phyloP scores from a whole-genome alignment of 2,888 invertebrate species.

The Aporophyla nigra region DNA sequence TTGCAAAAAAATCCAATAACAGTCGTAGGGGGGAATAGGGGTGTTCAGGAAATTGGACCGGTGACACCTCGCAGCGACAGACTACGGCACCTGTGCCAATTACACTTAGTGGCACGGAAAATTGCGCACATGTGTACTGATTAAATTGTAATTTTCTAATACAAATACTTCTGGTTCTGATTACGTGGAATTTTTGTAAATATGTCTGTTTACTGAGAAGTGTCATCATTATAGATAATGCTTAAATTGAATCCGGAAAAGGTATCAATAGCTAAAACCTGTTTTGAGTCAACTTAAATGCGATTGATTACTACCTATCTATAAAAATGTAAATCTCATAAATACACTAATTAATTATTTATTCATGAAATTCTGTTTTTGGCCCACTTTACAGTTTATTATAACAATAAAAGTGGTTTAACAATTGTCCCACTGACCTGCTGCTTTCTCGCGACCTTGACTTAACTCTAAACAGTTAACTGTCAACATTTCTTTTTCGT shows the following conservation, averaged over 20 bases:
- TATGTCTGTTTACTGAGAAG: background rate
- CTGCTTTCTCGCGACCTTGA: constrained; percentile 72
- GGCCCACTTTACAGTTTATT: constrained; percentile 57
- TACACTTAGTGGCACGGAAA: constrained; percentile 73
- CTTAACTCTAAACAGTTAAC: constrained; percentile 56
- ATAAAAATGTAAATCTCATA: constrained; percentile 47
- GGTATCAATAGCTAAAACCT: constrained; percentile 4
- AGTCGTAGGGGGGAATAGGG: constrained; percentile 66
- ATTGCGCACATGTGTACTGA: constrained; percentile 65
- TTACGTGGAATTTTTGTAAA: constrained; percentile 21
- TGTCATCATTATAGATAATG: background rate
- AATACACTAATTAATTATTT: constrained; percentile 42
- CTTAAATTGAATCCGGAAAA: background rate
- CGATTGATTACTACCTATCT: constrained; percentile 5
- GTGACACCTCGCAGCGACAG: constrained; percentile 79
- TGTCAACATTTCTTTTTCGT: constrained; percentile 63
- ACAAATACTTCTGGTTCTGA: constrained; percentile 47
- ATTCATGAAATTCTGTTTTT: constrained; percentile 58
- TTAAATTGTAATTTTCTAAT: constrained; percentile 65
- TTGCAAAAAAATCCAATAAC: constrained; percentile 87
- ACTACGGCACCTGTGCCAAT: constrained; percentile 79
- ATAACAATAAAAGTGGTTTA: constrained; percentile 57
- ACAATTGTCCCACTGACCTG: constrained; percentile 66
- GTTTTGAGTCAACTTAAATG: background rate
- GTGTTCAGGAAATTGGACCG: constrained; percentile 84